Conservation (phyloP, 2,888 invertebrate genomes). For the Trissolcus brochymenae region DNA sequence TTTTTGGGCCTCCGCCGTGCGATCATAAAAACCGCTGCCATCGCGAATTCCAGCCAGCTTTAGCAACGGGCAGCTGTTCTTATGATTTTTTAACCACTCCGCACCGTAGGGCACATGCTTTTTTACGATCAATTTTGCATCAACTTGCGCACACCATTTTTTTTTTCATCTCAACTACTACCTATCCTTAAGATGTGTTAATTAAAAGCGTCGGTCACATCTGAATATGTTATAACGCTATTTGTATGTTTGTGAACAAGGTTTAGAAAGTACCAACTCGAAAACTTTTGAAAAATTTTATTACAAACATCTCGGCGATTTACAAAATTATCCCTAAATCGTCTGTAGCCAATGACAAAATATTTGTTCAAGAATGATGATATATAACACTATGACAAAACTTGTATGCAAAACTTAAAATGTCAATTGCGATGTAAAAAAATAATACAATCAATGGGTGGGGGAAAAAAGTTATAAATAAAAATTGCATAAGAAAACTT, state of each 20-base stretch:
- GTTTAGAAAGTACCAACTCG: background rate
- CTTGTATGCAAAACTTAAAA: too few species aligned
- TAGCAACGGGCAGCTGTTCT: slow-evolving; percentile 48
- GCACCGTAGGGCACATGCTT: slow-evolving; percentile 23
- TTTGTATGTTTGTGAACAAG: background rate
- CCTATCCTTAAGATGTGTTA: slow-evolving; percentile 39
- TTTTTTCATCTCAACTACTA: background rate
- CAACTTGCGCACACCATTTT: slow-evolving; percentile 22
- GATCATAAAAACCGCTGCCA: slow-evolving; percentile 46
- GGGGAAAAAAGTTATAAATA: too few species aligned
- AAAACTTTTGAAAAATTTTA: too few species aligned
- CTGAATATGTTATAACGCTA: too few species aligned
- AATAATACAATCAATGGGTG: too few species aligned
- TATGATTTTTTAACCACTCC: slow-evolving; percentile 36
- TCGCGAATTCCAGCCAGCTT: slow-evolving; percentile 50
- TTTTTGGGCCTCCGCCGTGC: slow-evolving; percentile 55
- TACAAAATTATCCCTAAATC: background rate
- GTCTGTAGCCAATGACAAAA: too few species aligned
- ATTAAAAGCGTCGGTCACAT: slow-evolving; percentile 24
- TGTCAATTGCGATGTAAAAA: too few species aligned
- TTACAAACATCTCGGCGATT: too few species aligned
- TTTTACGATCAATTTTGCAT: slow-evolving; percentile 53
- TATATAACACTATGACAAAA: too few species aligned
- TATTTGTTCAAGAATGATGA: too few species aligned
- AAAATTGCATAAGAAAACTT: too few species aligned